Base-by-base conservation (phyloP, 2,797 vertebrate genomes). In the Setipinna tenuifilis region DNA sequence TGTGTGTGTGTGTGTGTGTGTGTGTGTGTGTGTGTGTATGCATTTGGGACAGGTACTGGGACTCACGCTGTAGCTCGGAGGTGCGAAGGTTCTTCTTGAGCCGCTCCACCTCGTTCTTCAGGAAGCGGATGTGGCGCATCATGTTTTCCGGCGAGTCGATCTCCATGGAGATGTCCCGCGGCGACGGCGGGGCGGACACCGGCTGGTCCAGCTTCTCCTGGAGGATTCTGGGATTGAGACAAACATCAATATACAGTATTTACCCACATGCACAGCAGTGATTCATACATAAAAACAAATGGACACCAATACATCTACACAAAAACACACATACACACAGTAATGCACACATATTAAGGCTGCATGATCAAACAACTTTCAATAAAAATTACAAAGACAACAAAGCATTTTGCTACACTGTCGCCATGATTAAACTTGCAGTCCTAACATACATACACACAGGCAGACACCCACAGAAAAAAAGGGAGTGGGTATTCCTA, bases 171-270 rank as follows among this genome's bases (percentile, higher is more conserved):
- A 99, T 97, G 85, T 99, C 98, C 94, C 98, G 95, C 4, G 98
- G 98, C 75, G 98, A 99, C 0, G 98, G 98, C 41, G 98, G 98
- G 89, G 98, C 98, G 2, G 98, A 99, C 1, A 99, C 98, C 0
- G 98, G 98, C 93, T 99, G 98, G 94, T 99, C 98, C 93, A 99
- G 94, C 93, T 99, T 99, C 95, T 99, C 98, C 93, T 99, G 98
- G 85, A 99, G 95, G 94, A 98, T 99, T 93, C 98, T 99, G 86
- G 83, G 85, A 86, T 3, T n/a, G 2, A 16, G 3, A 35, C 6
- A 19, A 28, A 57, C 48, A 46, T 6, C 10, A 25, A 68, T 4
- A 41, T 3, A 19, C 31, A 19, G 7, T 19, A 16, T 17, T 19
- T 6, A 28, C 23, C 12, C 10, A 31, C 25, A 28, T 1, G 25